A percentile compares a stretch with the other conserved stretches of the same genome.
phyloP scores from a whole-genome alignment of 2,888 invertebrate species.

The Sinhomidia bicolor region DNA sequence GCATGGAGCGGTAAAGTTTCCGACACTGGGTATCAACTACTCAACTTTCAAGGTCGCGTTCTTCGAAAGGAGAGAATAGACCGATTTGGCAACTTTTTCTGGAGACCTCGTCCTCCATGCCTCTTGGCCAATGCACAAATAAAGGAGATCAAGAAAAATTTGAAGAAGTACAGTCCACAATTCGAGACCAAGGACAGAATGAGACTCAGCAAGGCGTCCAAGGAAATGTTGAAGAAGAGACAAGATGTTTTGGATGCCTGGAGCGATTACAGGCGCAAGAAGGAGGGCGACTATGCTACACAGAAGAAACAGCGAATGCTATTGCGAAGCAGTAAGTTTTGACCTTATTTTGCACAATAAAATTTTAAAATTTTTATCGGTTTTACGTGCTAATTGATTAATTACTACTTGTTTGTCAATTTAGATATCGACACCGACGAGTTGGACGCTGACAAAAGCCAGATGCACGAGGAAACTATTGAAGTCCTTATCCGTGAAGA shows the following conservation, averaged over 20 bases:
- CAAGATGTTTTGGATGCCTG: constrained; percentile 93
- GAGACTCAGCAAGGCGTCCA: constrained; percentile 95
- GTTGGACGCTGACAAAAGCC: constrained; percentile 91
- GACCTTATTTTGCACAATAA: constrained; percentile 11
- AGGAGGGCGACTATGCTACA: constrained; percentile 88
- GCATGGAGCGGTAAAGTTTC: constrained; percentile 96
- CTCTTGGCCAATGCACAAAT: constrained; percentile 92
- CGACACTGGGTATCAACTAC: constrained; percentile 95
- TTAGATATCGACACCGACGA: constrained; percentile 97
- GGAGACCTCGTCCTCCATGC: constrained; percentile 96
- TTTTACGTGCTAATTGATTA: neutral
- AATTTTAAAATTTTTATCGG: neutral
- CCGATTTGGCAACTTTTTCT: constrained; percentile 95
- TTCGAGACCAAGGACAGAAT: constrained; percentile 98
- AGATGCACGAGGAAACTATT: constrained; percentile 96
- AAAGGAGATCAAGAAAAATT: constrained; percentile 97
- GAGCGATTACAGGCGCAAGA: constrained; percentile 89
- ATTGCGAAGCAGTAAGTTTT: constrained; percentile 91
- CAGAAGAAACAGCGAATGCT: constrained; percentile 91
- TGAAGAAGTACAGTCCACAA: constrained; percentile 97
- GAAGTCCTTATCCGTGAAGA: constrained; percentile 96
- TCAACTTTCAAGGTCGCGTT: constrained; percentile 96
- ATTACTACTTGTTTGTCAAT: constrained; percentile 79
- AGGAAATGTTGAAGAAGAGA: constrained; percentile 96
- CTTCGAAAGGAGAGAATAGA: constrained; percentile 93